Evolutionary conservation across 2,113 vertebrate species (phyloP).

Genomic region (Orycteropus afer): DNA sequence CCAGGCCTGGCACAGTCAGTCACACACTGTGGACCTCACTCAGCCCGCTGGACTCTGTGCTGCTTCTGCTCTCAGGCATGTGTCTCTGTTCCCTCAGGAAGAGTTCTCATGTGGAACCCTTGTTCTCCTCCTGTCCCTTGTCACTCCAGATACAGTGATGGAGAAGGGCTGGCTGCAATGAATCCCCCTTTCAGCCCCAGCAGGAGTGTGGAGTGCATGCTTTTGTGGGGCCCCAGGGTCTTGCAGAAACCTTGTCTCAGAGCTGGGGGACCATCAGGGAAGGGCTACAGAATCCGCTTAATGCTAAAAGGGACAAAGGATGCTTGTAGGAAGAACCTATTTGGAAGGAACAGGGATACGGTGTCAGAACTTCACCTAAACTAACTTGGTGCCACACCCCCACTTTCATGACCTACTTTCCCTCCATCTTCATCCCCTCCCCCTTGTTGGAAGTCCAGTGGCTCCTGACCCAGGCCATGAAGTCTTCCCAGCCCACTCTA

Average conservation of each 20-base stretch:
- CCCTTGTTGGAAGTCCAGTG: not conserved
- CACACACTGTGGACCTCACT: not conserved
- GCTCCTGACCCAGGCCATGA: rapidly evolving
- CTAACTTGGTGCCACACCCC: too few species aligned
- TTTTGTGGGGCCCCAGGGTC: not conserved
- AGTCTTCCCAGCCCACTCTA: rapidly evolving
- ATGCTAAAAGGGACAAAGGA: not conserved
- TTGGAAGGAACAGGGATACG: rapidly evolving
- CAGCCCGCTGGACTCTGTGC: not conserved
- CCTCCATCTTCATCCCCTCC: not conserved
- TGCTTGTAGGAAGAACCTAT: not conserved
- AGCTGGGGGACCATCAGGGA: not conserved
- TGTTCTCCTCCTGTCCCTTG: not conserved
- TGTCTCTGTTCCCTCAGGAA: rapidly evolving
- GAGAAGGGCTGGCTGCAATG: not conserved
- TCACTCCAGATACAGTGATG: not conserved
- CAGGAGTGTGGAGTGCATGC: not conserved
- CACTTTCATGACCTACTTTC: not conserved
- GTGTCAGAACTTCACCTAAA: not conserved
- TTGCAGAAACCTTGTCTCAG: not conserved
- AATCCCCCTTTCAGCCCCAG: not conserved
- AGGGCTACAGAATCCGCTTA: not conserved
- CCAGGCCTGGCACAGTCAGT: not conserved
- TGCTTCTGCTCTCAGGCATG: not conserved
- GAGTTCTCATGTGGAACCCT: not conserved